Conservation (phyloP, 1,140 invertebrate species). For the Geopemphigus sp. region DNA sequence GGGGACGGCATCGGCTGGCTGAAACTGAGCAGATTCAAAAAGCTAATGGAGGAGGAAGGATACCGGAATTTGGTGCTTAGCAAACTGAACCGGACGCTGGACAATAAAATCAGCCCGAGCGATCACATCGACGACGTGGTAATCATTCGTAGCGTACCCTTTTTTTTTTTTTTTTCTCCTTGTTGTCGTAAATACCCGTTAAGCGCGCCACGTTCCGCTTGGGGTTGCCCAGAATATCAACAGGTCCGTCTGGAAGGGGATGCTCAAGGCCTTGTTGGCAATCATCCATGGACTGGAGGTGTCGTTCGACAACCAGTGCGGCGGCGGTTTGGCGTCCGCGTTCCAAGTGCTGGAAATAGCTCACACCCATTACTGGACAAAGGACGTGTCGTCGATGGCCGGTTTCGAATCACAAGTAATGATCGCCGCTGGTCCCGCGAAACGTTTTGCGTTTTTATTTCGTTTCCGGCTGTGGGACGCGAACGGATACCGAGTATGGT, state of each 20-base stretch:
- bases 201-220: no score
- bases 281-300: constrained; percentile 86
- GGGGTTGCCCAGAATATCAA: constrained; percentile 75
- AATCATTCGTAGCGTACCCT: no score
- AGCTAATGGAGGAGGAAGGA: constrained; percentile 98
- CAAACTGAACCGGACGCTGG: constrained; percentile 91
- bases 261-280: constrained; percentile 87
- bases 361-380: constrained; percentile 97
- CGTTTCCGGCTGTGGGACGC: no score
- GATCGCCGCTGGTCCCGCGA: no score
- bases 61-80: constrained; percentile 94
- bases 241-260: constrained; percentile 92
- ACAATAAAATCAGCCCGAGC: constrained; percentile 89
- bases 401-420: constrained; percentile 61
- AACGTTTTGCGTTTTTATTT: no score
- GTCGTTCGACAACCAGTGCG: constrained; percentile 88
- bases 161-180: no score
- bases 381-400: constrained; percentile 64
- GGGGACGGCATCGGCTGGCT: constrained; percentile 98
- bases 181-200: no score
- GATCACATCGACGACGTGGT: constrained; percentile 98
- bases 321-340: constrained; percentile 95
- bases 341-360: constrained; percentile 96
- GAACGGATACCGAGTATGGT: no score
- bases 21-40: constrained; percentile 89